A percentile compares a stretch with the other conserved stretches of the same genome.
phyloP scores from a whole-genome alignment of 2,113 vertebrate species.

The Clarias magur region DNA sequence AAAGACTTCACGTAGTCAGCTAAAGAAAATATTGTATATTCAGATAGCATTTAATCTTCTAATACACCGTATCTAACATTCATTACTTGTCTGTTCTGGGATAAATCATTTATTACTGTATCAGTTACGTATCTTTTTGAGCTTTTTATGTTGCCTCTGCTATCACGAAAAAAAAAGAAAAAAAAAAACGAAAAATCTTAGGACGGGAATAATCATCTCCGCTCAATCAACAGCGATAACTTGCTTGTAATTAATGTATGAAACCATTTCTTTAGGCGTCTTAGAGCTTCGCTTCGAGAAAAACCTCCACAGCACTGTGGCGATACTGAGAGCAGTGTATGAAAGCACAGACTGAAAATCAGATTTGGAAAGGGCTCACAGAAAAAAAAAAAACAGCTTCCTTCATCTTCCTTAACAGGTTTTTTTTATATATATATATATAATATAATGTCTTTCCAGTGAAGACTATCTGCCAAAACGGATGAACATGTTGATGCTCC shows the following conservation, averaged over 20 bases:
- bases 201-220: neutral
- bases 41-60: conserved; percentile 45
- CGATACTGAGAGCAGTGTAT: neutral
- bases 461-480: neutral
- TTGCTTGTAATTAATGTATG: conserved; percentile 21
- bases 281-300: neutral
- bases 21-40: conserved; percentile 43
- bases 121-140: conserved; percentile 54
- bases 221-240: conserved; percentile 11
- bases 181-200: neutral
- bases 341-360: conserved; percentile 38
- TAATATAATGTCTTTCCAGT: neutral
- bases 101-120: conserved; percentile 51
- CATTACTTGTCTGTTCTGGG: conserved; percentile 46
- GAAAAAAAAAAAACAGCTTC: neutral
- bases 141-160: conserved; percentile 65
- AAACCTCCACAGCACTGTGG: conserved; percentile 35
- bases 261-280: neutral
- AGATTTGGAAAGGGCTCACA: neutral
- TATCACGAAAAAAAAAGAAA: conserved; percentile 42
- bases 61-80: conserved; percentile 48
- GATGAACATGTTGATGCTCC: neutral
- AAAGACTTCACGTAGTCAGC: conserved; percentile 50
- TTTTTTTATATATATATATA: too few species aligned
- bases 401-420: neutral